A percentile compares a stretch with the other conserved stretches of the same genome.
Conservation (phyloP, 2,113 vertebrate genomes). For the Dipodomys stephensi region DNA sequence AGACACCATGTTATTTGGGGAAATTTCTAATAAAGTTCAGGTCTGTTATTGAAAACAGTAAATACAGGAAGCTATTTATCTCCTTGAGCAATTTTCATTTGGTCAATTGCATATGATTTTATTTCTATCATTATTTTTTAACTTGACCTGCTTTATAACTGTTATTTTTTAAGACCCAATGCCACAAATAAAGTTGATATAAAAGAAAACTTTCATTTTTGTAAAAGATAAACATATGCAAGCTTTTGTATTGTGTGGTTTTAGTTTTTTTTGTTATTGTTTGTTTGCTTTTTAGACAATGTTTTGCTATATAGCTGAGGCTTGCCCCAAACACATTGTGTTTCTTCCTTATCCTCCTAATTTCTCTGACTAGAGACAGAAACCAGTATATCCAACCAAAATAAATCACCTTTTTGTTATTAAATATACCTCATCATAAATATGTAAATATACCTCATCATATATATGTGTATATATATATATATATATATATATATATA, state of each 20-base stretch:
- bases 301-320: too few relatives aligned
- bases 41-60: background rate
- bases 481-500: too few relatives aligned
- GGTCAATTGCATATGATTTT: background rate
- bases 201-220: background rate
- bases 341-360: too few relatives aligned
- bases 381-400: too few relatives aligned
- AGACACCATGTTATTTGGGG: background rate
- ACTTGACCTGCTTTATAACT: background rate
- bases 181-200: background rate
- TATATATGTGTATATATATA: too few relatives aligned
- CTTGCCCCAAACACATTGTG: too few relatives aligned
- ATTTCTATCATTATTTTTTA: background rate
- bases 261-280: too few relatives aligned
- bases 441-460: too few relatives aligned
- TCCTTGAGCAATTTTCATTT: background rate
- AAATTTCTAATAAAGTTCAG: background rate
- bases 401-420: too few relatives aligned
- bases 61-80: background rate
- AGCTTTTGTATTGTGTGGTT: background rate
- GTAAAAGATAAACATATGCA: background rate
- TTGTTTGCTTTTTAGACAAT: too few relatives aligned
- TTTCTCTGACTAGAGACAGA: too few relatives aligned
- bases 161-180: background rate
- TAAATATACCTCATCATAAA: too few relatives aligned